Evolutionary conservation across 2,113 vertebrate genomes (phyloP).

Genomic region (Nanorana parkeri): DNA sequence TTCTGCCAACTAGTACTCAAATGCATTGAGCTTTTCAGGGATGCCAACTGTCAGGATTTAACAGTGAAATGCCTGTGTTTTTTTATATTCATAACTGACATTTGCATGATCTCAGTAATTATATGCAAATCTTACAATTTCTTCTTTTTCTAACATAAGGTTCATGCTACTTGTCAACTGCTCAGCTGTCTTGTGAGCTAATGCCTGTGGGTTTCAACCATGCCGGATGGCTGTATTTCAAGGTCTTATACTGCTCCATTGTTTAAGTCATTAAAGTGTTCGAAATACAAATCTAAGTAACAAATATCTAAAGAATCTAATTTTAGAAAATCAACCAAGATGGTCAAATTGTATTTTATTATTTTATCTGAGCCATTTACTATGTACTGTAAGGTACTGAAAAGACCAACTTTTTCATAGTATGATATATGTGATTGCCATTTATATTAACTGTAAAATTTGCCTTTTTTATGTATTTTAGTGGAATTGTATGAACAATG

Average conservation of each 20-base stretch:
- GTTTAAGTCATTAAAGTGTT: conserved; percentile 81
- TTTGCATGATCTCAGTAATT: conserved; percentile 90
- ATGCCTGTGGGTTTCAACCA: conserved; percentile 80
- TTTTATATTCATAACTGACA: conserved; percentile 84
- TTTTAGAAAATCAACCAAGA: conserved; percentile 33
- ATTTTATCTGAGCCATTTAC: conserved; percentile 38
- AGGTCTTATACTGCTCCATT: conserved; percentile 82
- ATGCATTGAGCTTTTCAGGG: conserved; percentile 85
- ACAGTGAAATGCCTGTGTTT: conserved; percentile 83
- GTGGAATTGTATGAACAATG: too few species aligned
- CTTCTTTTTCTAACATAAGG: conserved; percentile 86
- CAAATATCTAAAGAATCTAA: conserved; percentile 57
- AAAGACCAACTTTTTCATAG: conserved; percentile 15
- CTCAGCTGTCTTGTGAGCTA: conserved; percentile 84
- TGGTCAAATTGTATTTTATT: conserved; percentile 38
- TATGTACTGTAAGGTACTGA: conserved; percentile 15
- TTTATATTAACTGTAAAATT: not conserved
- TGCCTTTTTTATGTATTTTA: too few species aligned
- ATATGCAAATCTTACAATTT: conserved; percentile 87
- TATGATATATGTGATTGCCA: conserved; percentile 2
- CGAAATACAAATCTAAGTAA: conserved; percentile 80
- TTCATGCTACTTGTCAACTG: conserved; percentile 87
- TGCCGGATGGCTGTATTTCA: conserved; percentile 79
- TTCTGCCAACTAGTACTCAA: conserved; percentile 85
- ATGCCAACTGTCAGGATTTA: conserved; percentile 89